Evolutionary conservation across 2,113 vertebrate species (phyloP), one percentile per base, ranked within the genome.

Genomic region (human (Homo sapiens)): DNA sequence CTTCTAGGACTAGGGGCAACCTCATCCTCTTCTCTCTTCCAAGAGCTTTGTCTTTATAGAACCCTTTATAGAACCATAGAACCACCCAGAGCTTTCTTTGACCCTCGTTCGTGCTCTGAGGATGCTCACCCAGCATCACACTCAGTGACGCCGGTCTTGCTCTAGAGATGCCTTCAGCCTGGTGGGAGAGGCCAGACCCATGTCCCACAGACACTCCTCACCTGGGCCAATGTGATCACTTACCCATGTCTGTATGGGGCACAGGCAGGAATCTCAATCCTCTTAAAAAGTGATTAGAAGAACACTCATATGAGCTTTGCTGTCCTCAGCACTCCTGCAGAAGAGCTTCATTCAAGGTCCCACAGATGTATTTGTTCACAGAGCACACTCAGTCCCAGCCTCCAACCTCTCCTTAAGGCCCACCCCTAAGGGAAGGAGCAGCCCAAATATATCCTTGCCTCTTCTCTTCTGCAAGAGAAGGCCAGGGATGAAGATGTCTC

Each of bases 141-240:
- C 14, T 40, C 16, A 32, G 59, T 50, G 85, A 90, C 22, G 22
- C 40, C 16, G 3, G 16, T 16, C 81, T 82, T 78, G 70, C 57
- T 90, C 59, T 40, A 43, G 76, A 72, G 89, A 57, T 27, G 80
- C 40, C 64, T 72, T 35, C 3, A 2, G 30, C 30, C 64, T 85
- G 81, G 76, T 10, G 50, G 64, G 38, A 79, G 55, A 32, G 57
- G 64, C 25, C 72, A 91, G 32, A 25, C 5, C 17, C 70, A 8
- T 0, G 27, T 13, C 32, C 48, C 30, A 8, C 20, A 27, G 2
- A 2, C 0, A 8, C 70, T 70, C 17, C 12, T 55, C 35, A 11
- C 20, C 14, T 68, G 70, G 52, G 43, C 73, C 59, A 7, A 3
- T 4, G 55, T 14, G 30, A 32, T 27, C 61, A 35, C 61, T 89